Base-by-base conservation (phyloP, 2,888 invertebrate species). In the Anticlea derivata region DNA sequence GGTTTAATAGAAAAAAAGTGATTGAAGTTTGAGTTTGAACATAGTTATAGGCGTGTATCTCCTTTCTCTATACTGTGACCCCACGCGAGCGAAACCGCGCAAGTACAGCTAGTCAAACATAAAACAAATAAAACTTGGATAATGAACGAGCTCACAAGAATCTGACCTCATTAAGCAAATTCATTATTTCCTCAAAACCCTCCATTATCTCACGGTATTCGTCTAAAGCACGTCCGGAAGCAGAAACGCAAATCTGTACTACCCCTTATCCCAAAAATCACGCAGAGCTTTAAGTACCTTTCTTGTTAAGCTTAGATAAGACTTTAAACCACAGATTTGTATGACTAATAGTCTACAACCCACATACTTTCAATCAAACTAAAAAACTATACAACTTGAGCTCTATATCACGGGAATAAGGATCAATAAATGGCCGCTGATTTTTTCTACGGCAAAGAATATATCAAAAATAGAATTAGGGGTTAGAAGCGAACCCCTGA, bases 401-500 rank as follows among this genome's bases (percentile, higher is more conserved):
- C 55, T 51, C 44, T 48, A 48, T 22, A 1, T 1, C 34, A 3
- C 26, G 7, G 20, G 5, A 23, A 44, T 44, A 53, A 26, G 24
- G 10, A 34, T n/a, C 26, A 35, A 29, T 29, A 6, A 39, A 26
- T 24, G 7, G 40, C 44, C 44, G 39, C 35, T 51, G 41, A 24
- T 48, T 44, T 46, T 49, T 50, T 45, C n/a, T 55, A 12, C 23
- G 46, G 39, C 61, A 66, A 56, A 51, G 53, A 63, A 70, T 79
- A 70, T 72, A 79, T 83, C 79, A 82, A 78, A 84, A 86, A 83
- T 84, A 86, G 78, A 86, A 86, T 86, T 83, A 82, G 80, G 83
- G 87, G 84, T 83, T 85, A 70, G 66, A 70, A 69, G 78, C 72
- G 70, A 74, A 74, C 78, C 78, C 80, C 70, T 79, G 74, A 76